A percentile compares a stretch with the other conserved stretches of the same genome.
phyloP scores from a whole-genome alignment of 2,888 invertebrate species.

The Morpho helenor region DNA sequence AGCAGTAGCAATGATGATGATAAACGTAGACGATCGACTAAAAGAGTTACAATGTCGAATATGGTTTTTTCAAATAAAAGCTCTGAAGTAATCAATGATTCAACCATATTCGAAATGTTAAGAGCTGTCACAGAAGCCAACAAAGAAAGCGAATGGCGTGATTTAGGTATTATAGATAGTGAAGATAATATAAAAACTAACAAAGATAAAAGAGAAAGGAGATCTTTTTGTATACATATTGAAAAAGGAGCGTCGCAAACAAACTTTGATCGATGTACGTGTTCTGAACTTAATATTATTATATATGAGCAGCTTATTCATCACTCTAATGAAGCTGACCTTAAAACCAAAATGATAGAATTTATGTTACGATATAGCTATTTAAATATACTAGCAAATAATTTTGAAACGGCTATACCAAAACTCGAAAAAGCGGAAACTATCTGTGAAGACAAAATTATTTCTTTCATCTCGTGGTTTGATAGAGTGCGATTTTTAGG shows the following conservation, averaged over 20 bases:
- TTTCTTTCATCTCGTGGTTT: conserved; percentile 32
- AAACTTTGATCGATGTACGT: conserved; percentile 56
- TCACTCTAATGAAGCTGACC: conserved; percentile 62
- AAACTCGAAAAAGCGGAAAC: conserved; percentile 56
- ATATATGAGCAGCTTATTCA: conserved; percentile 60
- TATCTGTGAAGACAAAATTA: conserved; percentile 37
- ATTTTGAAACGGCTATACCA: conserved; percentile 41
- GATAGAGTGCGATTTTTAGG: conserved; percentile 51
- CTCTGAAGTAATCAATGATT: conserved; percentile 28
- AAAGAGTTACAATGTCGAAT: conserved; percentile 58
- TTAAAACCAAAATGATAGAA: conserved; percentile 54
- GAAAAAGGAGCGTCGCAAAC: conserved; percentile 57
- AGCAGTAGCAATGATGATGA: conserved; percentile 23
- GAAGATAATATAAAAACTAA: conserved; percentile 38
- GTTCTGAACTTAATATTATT: conserved; percentile 55
- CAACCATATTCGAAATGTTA: conserved; percentile 50
- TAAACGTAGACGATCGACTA: conserved; percentile 34
- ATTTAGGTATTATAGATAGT: conserved; percentile 55
- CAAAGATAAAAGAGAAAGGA: conserved; percentile 31
- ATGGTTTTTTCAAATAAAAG: conserved; percentile 32
- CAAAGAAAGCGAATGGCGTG: conserved; percentile 51
- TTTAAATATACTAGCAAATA: conserved; percentile 50
- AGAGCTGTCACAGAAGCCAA: conserved; percentile 55
- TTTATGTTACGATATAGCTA: conserved; percentile 52
- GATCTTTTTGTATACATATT: conserved; percentile 45